Evolutionary conservation across 1,140 invertebrate genomes (phyloP), one percentile per base, ranked within the genome.

Genomic region (Dinoponera quadriceps): DNA sequence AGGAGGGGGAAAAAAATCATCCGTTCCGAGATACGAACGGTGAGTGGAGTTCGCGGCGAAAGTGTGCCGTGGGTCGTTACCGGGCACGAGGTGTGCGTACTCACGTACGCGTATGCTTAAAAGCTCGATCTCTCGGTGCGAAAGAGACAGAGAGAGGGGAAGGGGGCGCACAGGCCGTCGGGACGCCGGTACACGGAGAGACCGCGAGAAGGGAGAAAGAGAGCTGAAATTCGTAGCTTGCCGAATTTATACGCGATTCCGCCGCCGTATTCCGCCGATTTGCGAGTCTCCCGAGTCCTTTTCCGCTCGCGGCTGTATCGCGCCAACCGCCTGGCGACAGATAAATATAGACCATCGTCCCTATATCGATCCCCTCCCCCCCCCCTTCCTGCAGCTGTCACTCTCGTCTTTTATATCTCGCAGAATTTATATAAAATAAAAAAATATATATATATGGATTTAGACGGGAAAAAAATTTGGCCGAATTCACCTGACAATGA

Each of bases 21-120:
- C 48, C 72, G 81, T 82, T 75, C 51, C 33, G 65, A 69, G 75
- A 80, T 80, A 80, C 63, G 75, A 80, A 80, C 71, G 65, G 75
- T 65, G 69, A 65, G 18, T 65, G 75, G 75, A 78, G 63, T 33
- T 33, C 29, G 51, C 54, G 75, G 75, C 63, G 75, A 33, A 55
- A 78, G 49, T 78, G 51, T 69, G 63, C 63, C 33, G 75, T 33
- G 2, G 63, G 75, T 82, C 57, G 72, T 82, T 75, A 63, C 54
- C 54, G 22, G 9, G 27, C 59, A 44, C 59, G 71, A 51, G 18
- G 22, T 48, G 33, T 54, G 18, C 22, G 29, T 44, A 44, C 63
- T n/a, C 14, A 62, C 59, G 18, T 5, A 20, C 51, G 72, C 71
- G 81, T 75, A 82, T 49, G 81, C 72, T 55, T 82, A 82, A 75